phyloP scores from a whole-genome alignment of 2,888 invertebrate species.

The Agapostemon virescens region DNA sequence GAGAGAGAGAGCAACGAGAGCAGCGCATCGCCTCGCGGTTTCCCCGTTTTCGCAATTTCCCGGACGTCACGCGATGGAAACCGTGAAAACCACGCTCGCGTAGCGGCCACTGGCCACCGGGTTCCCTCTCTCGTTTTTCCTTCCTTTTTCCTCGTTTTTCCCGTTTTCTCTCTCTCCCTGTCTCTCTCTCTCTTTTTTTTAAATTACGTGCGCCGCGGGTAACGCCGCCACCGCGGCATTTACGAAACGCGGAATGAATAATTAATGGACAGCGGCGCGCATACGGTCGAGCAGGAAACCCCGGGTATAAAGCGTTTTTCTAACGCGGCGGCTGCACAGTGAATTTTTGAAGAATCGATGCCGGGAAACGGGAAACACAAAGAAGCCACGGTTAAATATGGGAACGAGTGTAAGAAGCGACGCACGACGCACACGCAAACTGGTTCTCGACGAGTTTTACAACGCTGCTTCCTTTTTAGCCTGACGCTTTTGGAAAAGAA shows the following conservation, averaged over 20 bases:
- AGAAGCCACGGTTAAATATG: background rate
- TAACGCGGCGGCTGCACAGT: conserved; percentile 4
- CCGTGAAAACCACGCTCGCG: conserved; percentile 51
- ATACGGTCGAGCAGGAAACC: conserved; percentile 24
- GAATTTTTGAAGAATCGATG: conserved; percentile 27
- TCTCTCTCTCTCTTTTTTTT: conserved; percentile 27
- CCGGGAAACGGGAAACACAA: background rate
- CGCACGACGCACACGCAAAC: background rate
- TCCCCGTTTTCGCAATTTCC: conserved; percentile 49
- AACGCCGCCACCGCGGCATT: conserved; percentile 49
- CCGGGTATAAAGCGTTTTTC: conserved; percentile 51
- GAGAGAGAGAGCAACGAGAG: background rate
- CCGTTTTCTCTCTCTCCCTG: conserved; percentile 16
- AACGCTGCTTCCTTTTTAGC: background rate
- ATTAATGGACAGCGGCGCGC: conserved; percentile 57
- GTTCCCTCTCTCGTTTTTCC: background rate
- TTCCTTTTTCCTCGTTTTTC: background rate
- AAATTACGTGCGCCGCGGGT: conserved; percentile 51
- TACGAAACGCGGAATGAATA: conserved; percentile 64
- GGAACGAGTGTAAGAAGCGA: conserved; percentile 1
- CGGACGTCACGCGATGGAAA: conserved; percentile 31
- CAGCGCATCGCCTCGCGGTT: conserved; percentile 20
- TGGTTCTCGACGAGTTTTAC: conserved; percentile 1
- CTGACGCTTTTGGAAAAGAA: background rate
- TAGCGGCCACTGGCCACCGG: background rate